phyloP scores from a whole-genome alignment of 2,888 invertebrate species.

The Stratiomys singularior region DNA sequence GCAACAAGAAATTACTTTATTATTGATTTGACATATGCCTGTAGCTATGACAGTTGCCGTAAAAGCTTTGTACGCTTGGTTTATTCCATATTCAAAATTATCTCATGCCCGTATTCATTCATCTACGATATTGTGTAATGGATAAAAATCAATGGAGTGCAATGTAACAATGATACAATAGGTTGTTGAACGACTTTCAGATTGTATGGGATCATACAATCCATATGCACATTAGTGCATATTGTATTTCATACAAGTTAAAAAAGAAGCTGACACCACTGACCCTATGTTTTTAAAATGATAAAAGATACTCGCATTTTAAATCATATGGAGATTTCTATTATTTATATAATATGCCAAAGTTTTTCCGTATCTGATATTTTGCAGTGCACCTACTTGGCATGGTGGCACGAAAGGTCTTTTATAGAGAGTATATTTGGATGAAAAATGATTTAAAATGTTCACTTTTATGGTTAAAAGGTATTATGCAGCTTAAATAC shows the following conservation, averaged over 20 bases:
- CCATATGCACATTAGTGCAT: background rate
- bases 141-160: conserved; percentile 11
- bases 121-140: background rate
- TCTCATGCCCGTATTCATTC: background rate
- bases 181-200: conserved; percentile 22
- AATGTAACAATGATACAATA: conserved; percentile 35
- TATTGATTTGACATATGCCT: too few species aligned
- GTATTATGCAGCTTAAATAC: too few species aligned
- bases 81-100: background rate
- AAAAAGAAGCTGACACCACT: background rate
- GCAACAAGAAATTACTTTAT: too few species aligned
- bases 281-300: conserved; percentile 3
- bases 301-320: conserved; percentile 3
- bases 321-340: background rate
- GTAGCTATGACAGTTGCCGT: background rate
- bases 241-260: background rate
- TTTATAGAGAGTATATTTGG: too few species aligned
- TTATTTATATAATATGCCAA: background rate
- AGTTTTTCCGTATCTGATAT: background rate
- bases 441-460: too few species aligned
- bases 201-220: background rate
- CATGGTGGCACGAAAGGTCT: too few species aligned
- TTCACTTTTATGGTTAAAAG: too few species aligned
- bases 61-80: background rate
- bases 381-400: background rate